These are phyloP conservation scores for Amphipyra berbera DNA, from an alignment of 2,888 invertebrate genomes.

Conservation along the genomic window DNA sequence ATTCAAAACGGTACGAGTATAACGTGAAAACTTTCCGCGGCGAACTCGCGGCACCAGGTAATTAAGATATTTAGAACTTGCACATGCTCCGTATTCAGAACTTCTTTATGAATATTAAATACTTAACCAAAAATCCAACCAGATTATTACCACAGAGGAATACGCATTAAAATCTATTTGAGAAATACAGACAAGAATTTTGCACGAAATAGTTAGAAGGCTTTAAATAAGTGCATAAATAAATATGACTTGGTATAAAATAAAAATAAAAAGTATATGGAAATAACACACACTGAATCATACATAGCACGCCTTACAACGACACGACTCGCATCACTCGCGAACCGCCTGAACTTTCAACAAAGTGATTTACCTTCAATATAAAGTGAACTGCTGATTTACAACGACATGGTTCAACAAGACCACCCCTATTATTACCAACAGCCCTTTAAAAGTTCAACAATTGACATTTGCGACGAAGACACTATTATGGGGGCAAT, in stretches of 20 bases:
- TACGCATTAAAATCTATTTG: slow-evolving; percentile 17
- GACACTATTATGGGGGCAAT: slow-evolving; percentile 76
- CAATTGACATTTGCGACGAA: slow-evolving; percentile 82
- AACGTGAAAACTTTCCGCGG: slow-evolving; percentile 50
- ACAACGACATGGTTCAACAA: slow-evolving; percentile 80
- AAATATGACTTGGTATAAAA: too few relatives aligned
- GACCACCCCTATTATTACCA: slow-evolving; percentile 75
- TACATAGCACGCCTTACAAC: slow-evolving; percentile 22
- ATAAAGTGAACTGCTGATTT: slow-evolving; percentile 77
- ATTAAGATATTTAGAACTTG: slow-evolving; percentile 67
- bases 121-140: slow-evolving; percentile 36
- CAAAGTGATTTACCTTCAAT: slow-evolving; percentile 77
- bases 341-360: slow-evolving; percentile 73
- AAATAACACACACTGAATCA: slow-evolving; percentile 5
- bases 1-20: slow-evolving; percentile 44
- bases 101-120: slow-evolving; percentile 59
- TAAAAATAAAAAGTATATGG: not conserved
- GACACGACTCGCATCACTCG: slow-evolving; percentile 29
- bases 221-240: not conserved
- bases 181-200: slow-evolving; percentile 5
- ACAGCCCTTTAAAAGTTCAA: slow-evolving; percentile 82
- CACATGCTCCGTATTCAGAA: slow-evolving; percentile 53
- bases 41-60: slow-evolving; percentile 55
- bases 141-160: slow-evolving; percentile 19
- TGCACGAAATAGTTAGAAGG: not conserved